Percentiles rank a stretch among this genome's conserved stretches.
phyloP scores from a whole-genome alignment of 2,797 vertebrate genomes.

The Mus minutoides region DNA sequence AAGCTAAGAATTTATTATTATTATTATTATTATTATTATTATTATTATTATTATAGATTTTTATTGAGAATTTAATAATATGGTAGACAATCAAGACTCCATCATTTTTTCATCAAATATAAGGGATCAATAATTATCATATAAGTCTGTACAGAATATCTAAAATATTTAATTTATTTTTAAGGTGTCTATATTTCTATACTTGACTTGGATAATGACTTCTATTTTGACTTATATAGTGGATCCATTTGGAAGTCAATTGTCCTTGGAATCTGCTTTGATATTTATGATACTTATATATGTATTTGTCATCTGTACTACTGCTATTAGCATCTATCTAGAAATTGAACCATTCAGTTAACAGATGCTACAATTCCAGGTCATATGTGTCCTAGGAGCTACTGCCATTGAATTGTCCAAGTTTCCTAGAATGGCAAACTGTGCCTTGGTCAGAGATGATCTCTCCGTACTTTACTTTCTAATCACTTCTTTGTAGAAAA shows the following conservation, averaged over 20 bases:
- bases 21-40: background rate
- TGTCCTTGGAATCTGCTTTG: slow-evolving; percentile 52
- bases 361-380: background rate
- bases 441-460: background rate
- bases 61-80: background rate
- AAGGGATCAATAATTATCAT: background rate
- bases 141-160: background rate
- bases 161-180: slow-evolving; percentile 27
- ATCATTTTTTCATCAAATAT: background rate
- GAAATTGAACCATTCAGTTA: slow-evolving; percentile 39
- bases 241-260: slow-evolving; percentile 28
- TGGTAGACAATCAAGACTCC: background rate
- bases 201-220: background rate
- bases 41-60: background rate
- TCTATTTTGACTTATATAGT: background rate
- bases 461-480: background rate
- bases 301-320: background rate
- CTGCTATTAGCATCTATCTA: background rate
- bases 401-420: slow-evolving; percentile 12
- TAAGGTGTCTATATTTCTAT: background rate
- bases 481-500: background rate
- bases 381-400: background rate
- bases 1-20: background rate
- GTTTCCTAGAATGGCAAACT: slow-evolving; percentile 50
- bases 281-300: slow-evolving; percentile 1